Evolutionary conservation across 2,113 vertebrate genomes (phyloP).

Genomic region (Peromyscus maniculatus): DNA sequence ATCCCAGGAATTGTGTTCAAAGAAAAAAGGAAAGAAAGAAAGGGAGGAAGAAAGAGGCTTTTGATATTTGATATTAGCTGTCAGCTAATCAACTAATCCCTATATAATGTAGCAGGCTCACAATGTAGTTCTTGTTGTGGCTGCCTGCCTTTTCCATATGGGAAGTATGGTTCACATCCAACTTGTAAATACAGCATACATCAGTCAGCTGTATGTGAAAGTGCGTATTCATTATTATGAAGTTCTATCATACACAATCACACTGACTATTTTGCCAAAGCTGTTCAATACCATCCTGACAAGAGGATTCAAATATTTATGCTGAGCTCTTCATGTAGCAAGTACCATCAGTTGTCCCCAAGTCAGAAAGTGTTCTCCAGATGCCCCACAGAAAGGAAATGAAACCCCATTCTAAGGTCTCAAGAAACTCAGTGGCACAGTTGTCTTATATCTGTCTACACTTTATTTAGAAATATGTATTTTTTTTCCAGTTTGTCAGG

Average conservation of each 20-base stretch:
- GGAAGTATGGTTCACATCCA: not conserved
- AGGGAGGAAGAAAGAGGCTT: not conserved
- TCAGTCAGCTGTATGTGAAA: no score
- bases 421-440: accelerated
- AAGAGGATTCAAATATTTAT: not conserved
- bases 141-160: not conserved
- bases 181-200: not conserved
- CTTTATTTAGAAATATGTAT: not conserved
- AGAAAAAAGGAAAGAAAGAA: not conserved
- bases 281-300: not conserved
- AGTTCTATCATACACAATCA: not conserved
- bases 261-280: no score
- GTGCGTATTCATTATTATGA: not conserved
- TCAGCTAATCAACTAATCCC: not conserved
- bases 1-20: not conserved
- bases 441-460: not conserved
- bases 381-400: not conserved
- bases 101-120: not conserved
- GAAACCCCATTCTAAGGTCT: not conserved
- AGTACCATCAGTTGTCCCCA: not conserved
- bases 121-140: not conserved
- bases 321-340: accelerated
- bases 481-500: not conserved
- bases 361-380: no score
- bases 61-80: not conserved